Conservation (phyloP, 2,113 vertebrate species). For the Alouatta palliata region DNA sequence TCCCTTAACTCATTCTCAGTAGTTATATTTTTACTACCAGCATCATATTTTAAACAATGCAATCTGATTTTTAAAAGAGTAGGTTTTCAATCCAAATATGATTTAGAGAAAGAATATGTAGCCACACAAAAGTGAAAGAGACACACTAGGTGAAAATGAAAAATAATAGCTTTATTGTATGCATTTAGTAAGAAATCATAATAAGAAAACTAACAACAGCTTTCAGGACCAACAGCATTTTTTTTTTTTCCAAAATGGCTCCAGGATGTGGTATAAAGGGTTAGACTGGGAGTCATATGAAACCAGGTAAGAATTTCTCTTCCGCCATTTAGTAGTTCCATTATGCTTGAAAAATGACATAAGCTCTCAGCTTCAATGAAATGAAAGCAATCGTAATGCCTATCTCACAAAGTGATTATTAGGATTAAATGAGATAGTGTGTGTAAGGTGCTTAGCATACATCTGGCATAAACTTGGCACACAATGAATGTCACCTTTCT, state of each 20-base stretch:
- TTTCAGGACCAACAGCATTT: not conserved
- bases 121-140: not conserved
- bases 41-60: not conserved
- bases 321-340: not conserved
- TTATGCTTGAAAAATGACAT: constrained; percentile 24
- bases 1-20: not conserved
- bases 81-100: not conserved
- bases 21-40: not conserved
- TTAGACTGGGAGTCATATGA: not conserved
- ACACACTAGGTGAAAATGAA: not conserved
- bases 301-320: not conserved
- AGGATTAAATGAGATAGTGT: not conserved
- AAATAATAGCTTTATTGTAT: not conserved
- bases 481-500: not conserved
- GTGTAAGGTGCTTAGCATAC: not conserved
- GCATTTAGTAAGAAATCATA: not conserved
- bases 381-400: not conserved
- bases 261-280: not conserved
- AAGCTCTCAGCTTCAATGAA: not conserved
- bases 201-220: not conserved
- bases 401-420: not conserved
- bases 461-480: constrained; percentile 10
- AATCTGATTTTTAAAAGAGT: not conserved
- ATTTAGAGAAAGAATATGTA: not conserved
- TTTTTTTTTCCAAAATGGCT: not conserved